Evolutionary conservation across 2,888 invertebrate genomes (phyloP).

Genomic region (Drosophila fulvimacula): DNA sequence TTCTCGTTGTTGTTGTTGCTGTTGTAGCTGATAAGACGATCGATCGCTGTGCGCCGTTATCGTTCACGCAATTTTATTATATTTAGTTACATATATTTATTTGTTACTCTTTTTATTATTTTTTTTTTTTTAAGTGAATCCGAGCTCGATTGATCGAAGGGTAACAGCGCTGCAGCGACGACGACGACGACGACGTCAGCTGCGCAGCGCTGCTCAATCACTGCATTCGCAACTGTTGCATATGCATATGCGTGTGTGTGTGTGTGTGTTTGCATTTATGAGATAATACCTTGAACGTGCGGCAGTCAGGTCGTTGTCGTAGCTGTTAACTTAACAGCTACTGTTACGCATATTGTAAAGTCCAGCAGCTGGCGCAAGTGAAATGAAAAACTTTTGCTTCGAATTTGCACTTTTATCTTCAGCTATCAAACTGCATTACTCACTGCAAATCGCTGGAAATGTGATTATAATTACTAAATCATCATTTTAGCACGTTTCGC

Average conservation of each 20-base stretch:
- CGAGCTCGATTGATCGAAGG: slow-evolving; percentile 21
- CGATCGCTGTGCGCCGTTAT: slow-evolving; percentile 32
- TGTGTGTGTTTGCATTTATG: slow-evolving; percentile 55
- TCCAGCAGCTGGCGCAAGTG: slow-evolving; percentile 36
- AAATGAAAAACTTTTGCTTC: slow-evolving; percentile 63
- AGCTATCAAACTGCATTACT: slow-evolving; percentile 32
- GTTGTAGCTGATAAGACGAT: slow-evolving; percentile 47
- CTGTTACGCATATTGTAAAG: slow-evolving; percentile 25
- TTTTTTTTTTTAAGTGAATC: slow-evolving; percentile 38
- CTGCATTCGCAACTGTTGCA: slow-evolving; percentile 70
- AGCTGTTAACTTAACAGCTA: slow-evolving; percentile 30
- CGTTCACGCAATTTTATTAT: slow-evolving; percentile 33
- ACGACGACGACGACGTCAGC: slow-evolving; percentile 18
- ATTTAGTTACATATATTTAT: slow-evolving; percentile 18
- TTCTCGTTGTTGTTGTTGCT: slow-evolving; percentile 1
- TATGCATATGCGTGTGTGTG: slow-evolving; percentile 24
- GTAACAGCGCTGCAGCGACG: slow-evolving; percentile 20
- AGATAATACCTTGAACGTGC: slow-evolving; percentile 81
- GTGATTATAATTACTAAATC: slow-evolving; percentile 1
- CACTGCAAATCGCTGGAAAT: slow-evolving; percentile 10
- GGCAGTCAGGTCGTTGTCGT: slow-evolving; percentile 76
- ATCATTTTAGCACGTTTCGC: slow-evolving; percentile 20
- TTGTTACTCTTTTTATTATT: slow-evolving; percentile 21
- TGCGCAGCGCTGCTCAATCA: slow-evolving; percentile 44
- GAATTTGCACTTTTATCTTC: slow-evolving; percentile 9